Evolutionary conservation across 30 jellyfish, hydroid and myxozoan species (phyloP).

Genomic region (Clytia hemisphaerica): DNA sequence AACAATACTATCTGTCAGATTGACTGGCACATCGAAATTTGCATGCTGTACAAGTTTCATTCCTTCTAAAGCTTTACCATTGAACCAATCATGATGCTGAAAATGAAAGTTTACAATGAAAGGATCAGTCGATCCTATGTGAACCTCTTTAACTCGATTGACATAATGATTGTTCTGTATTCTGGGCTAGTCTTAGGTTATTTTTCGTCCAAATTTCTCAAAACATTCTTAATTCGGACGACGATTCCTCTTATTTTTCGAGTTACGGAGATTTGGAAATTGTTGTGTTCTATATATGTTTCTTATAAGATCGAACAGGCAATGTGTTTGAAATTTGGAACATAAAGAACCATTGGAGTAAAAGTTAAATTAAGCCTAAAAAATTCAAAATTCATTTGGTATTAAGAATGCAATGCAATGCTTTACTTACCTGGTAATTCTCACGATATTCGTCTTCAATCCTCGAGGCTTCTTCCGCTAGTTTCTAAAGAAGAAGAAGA

Average conservation of each 20-base stretch:
- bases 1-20: constrained; percentile 63
- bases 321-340: no score
- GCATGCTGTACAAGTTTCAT: constrained; percentile 43
- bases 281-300: no score
- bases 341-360: no score
- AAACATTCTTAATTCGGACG: no score
- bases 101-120: neutral
- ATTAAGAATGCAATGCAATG: neutral
- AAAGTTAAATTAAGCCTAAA: neutral
- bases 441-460: constrained; percentile 37
- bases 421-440: constrained; percentile 22
- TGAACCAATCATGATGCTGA: constrained; percentile 35
- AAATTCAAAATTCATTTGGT: neutral
- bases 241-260: no score
- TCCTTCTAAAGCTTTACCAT: constrained; percentile 50
- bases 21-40: constrained; percentile 54
- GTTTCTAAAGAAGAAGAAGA: constrained; percentile 21
- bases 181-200: no score
- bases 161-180: no score
- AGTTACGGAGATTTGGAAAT: no score
- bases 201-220: no score
- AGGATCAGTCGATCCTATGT: neutral
- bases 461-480: constrained; percentile 62
- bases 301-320: no score
- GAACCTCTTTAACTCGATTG: no score